phyloP scores from a whole-genome alignment of 2,888 invertebrate genomes.

The Sturmia bella region DNA sequence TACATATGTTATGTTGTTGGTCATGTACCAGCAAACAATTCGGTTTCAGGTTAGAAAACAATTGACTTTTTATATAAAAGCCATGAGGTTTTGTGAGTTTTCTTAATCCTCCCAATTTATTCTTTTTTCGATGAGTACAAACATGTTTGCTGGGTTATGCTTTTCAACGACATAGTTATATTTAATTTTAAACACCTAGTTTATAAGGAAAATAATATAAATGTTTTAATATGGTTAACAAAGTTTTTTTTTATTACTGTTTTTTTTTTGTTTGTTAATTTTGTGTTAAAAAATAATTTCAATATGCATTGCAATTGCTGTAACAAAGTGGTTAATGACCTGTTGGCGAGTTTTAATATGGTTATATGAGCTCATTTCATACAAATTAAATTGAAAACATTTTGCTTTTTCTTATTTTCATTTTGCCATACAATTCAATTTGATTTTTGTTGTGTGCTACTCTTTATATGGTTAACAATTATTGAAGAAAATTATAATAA shows the following conservation, averaged over 20 bases:
- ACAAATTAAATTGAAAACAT: slow-evolving; percentile 61
- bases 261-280: not conserved
- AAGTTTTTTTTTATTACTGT: slow-evolving; percentile 18
- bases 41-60: too few relatives aligned
- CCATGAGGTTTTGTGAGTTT: too few relatives aligned
- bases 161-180: not conserved
- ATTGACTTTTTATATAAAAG: too few relatives aligned
- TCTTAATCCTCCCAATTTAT: too few relatives aligned
- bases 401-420: slow-evolving; percentile 1
- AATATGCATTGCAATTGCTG: slow-evolving; percentile 60
- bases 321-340: slow-evolving; percentile 68
- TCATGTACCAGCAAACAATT: too few relatives aligned
- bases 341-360: slow-evolving; percentile 57
- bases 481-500: slow-evolving; percentile 69
- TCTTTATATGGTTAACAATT: slow-evolving; percentile 66
- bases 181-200: slow-evolving; percentile 20
- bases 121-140: too few relatives aligned
- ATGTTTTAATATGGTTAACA: slow-evolving; percentile 63
- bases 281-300: slow-evolving; percentile 53
- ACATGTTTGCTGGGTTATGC: slow-evolving; percentile 11
- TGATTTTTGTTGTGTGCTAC: slow-evolving; percentile 31
- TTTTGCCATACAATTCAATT: slow-evolving; percentile 32
- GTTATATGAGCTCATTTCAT: slow-evolving; percentile 68
- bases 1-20: too few relatives aligned
- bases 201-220: slow-evolving; percentile 60